Evolutionary conservation across 2,797 vertebrate genomes (phyloP).

Genomic region (Chelon auratus): DNA sequence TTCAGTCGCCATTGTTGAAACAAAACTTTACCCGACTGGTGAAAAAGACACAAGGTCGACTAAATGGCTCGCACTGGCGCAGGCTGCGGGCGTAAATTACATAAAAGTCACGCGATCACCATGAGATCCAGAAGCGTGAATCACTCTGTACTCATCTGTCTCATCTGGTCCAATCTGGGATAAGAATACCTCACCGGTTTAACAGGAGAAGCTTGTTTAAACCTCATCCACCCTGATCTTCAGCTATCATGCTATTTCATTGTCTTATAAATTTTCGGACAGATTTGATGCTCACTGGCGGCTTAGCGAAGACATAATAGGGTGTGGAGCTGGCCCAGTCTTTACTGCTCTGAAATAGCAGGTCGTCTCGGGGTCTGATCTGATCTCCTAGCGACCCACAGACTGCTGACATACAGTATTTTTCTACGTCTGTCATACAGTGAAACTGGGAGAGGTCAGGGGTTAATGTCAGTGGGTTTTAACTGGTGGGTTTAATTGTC

Average conservation of each 20-base stretch:
- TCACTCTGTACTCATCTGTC: constrained; percentile 35
- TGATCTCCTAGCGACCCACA: constrained; percentile 26
- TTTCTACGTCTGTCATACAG: background rate
- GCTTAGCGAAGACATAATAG: background rate
- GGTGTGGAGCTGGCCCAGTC: constrained; percentile 7
- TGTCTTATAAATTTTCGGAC: constrained; percentile 7
- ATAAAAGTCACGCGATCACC: constrained; percentile 63
- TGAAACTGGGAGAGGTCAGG: constrained; percentile 24
- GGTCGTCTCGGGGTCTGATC: constrained; percentile 1
- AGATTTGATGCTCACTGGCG: constrained; percentile 5
- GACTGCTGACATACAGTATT: constrained; percentile 6
- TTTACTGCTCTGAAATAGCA: constrained; percentile 11
- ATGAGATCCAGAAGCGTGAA: constrained; percentile 43
- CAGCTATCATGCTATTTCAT: background rate
- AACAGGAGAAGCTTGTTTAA: too few species aligned
- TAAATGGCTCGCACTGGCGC: too few species aligned
- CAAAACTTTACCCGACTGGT: too few species aligned
- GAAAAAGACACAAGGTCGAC: too few species aligned
- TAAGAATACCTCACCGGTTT: background rate
- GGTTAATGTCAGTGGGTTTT: constrained; percentile 24
- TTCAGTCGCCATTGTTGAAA: too few species aligned
- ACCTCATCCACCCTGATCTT: too few species aligned
- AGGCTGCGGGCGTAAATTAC: too few species aligned
- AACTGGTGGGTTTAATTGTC: constrained; percentile 48
- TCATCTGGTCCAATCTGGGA: constrained; percentile 9